Base-by-base conservation (phyloP, 1,140 invertebrate species). In the Philopotamus ludificatus region DNA sequence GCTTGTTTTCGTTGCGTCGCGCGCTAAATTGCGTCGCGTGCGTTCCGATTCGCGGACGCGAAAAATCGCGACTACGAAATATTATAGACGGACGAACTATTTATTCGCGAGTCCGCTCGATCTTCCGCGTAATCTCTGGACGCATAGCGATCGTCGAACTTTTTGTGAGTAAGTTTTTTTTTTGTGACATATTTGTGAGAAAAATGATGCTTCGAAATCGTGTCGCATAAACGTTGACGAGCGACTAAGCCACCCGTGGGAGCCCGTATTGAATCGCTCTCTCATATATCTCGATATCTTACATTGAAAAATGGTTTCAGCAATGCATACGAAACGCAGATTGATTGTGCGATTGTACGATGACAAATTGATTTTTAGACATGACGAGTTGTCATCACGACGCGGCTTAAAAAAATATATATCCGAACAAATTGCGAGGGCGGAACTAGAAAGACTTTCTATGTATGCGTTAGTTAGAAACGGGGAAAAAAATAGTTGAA, bases 231-330 rank as follows among this genome's bases (percentile, higher is more conserved):
- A n/a, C n/a, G 16, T 16, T 16, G 9, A 51, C 41, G 41, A 34
- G 39, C 39, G 25, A n/a, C 28, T 60, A 60, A 60, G 57, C 57
- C 25, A 26, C 22, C 44, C 57, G 57, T 60, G 57, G 57, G 57
- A 60, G 57, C 39, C 42, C 15, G 41, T 44, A 45, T 44, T 44
- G 57, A 39, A 47, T 60, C 57, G 42, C 15, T 60, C 57, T 60
- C 57, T 60, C 57, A 60, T 60, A 60, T 60, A 47, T 60, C 57
- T 60, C 57, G 57, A 60, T 60, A 60, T 60, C 42, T 47, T 20
- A 12, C 8, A 15, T 47, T 47, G 57, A 60, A 60, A 60, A 60
- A 60, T 60, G 42, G 42, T 25, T 23, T 23, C 26, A 20, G 28
- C 26, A 57, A 9, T 57, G 57, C 41, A 26, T 39, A 60, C 57